Evolutionary conservation across 2,888 invertebrate genomes (phyloP), one percentile per base, ranked within the genome.

Genomic region (Scaptomyza reducta): DNA sequence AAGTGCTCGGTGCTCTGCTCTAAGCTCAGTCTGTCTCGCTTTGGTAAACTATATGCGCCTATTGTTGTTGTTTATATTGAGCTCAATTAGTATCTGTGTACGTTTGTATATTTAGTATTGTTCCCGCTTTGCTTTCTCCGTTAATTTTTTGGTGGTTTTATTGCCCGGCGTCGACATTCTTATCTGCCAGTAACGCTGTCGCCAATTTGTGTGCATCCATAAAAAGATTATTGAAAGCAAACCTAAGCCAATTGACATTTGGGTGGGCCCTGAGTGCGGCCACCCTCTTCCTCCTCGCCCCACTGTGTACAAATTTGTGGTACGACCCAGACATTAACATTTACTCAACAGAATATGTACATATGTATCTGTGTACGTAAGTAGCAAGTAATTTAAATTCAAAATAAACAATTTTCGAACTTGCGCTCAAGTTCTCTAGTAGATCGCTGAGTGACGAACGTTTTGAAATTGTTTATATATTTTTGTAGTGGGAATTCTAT

Each of bases 171-270:
- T 74, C 83, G 79, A 45, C 58, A 11, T 53, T 85, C 73, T 85
- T 85, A 81, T 81, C 86, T 73, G 63, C 40, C 31, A 42, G 46
- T 35, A 42, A 49, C 42, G 49, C 64, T 45, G 16, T 49, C 44
- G 47, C 33, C 70, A 79, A 76, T 67, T 74, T 76, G 82, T 46
- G 68, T 59, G 57, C 65, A 65, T 45, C 67, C 70, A 80, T 84
- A 80, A 87, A 80, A 61, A 86, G 74, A 74, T 74, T 86, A 77
- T 72, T 62, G 66, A 70, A 83, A 69, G 63, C 72, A 61, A 67
- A 64, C 69, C 62, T 51, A 69, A 56, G 49, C 55, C 79, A 77
- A 77, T 70, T 70, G 68, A 50, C 67, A 46, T 65, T 67, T 67
- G 78, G 74, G 70, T 80, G 84, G 70, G 54, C 57, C 13, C 56